A percentile compares a stretch with the other conserved stretches of the same genome.
Evolutionary conservation across 2,888 invertebrate genomes (phyloP).

Genomic region (Camponotus fellah): DNA sequence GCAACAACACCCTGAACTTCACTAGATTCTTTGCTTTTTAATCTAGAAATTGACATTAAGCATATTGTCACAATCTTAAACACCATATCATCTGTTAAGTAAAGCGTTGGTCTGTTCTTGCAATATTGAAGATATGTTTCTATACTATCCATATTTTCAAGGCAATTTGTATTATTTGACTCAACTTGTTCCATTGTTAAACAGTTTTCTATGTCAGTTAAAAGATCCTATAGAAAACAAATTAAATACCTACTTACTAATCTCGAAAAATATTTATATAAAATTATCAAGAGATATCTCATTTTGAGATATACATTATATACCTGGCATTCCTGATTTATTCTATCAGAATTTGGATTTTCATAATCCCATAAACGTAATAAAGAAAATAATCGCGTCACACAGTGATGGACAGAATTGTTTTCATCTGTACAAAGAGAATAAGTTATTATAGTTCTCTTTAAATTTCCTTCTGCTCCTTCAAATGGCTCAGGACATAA

Average conservation of each 20-base stretch:
- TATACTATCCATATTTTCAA: conserved; percentile 76
- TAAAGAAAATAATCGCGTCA: conserved; percentile 81
- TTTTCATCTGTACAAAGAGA: conserved; percentile 81
- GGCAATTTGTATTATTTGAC: conserved; percentile 61
- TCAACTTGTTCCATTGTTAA: conserved; percentile 73
- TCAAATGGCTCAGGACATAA: conserved; percentile 94
- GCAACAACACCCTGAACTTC: conserved; percentile 94
- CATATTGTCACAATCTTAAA: conserved; percentile 94
- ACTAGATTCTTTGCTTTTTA: conserved; percentile 91
- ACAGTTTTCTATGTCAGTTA: conserved; percentile 81
- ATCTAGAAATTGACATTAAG: conserved; percentile 92
- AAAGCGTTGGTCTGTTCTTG: conserved; percentile 74
- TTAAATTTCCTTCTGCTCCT: conserved; percentile 95
- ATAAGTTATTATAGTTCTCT: conserved; percentile 87
- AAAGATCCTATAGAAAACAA: conserved; percentile 74
- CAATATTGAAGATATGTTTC: conserved; percentile 79
- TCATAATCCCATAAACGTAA: conserved; percentile 83
- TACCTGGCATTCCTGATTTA: conserved; percentile 83
- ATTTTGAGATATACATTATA: background rate
- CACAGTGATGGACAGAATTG: conserved; percentile 77
- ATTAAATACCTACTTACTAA: conserved; percentile 24
- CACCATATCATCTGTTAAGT: conserved; percentile 88
- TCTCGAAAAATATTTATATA: background rate
- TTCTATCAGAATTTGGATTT: conserved; percentile 77
- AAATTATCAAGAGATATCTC: conserved; percentile 1